These are phyloP conservation scores for Cataglyphis altisquamis DNA, from an alignment of 2,888 invertebrate species.

Conservation along the genomic window DNA sequence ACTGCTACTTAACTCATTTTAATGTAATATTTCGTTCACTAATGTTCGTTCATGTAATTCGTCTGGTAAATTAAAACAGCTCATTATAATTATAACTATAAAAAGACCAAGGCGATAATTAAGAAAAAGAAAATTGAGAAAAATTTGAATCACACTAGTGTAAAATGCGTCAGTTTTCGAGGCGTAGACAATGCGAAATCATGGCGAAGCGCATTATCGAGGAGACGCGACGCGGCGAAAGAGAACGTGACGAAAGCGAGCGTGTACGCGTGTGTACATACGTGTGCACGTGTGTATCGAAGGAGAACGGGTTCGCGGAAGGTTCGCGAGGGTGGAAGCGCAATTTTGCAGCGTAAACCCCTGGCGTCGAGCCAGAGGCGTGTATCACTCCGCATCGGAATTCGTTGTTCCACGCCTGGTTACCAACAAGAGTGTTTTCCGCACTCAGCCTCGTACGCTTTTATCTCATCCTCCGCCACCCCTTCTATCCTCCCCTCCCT, in stretches of 20 bases:
- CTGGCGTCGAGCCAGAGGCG: conserved; percentile 81
- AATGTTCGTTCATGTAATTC: background rate
- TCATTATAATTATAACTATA: background rate
- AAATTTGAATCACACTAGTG: background rate
- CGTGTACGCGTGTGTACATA: background rate
- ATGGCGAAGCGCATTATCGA: conserved; percentile 80
- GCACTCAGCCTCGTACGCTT: conserved; percentile 71
- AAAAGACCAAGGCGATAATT: background rate
- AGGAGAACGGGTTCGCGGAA: conserved; percentile 41
- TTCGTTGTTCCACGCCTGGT: conserved; percentile 84
- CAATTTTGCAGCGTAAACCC: conserved; percentile 82
- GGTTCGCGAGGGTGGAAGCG: conserved; percentile 73
- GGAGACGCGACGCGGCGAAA: conserved; percentile 70
- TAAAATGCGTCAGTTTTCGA: background rate
- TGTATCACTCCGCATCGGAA: conserved; percentile 83
- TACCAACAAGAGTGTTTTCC: conserved; percentile 79
- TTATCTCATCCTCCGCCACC: conserved; percentile 57
- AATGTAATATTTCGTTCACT: background rate
- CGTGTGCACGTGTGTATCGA: background rate
- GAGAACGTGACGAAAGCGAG: conserved; percentile 52
- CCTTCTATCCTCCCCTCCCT: background rate
- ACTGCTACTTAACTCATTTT: background rate
- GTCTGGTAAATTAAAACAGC: background rate
- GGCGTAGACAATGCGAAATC: conserved; percentile 76
- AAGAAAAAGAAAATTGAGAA: background rate